A percentile compares a stretch with the other conserved stretches of the same genome.
Evolutionary conservation across 2,797 vertebrate species (phyloP).

Genomic region (Clamator glandarius): DNA sequence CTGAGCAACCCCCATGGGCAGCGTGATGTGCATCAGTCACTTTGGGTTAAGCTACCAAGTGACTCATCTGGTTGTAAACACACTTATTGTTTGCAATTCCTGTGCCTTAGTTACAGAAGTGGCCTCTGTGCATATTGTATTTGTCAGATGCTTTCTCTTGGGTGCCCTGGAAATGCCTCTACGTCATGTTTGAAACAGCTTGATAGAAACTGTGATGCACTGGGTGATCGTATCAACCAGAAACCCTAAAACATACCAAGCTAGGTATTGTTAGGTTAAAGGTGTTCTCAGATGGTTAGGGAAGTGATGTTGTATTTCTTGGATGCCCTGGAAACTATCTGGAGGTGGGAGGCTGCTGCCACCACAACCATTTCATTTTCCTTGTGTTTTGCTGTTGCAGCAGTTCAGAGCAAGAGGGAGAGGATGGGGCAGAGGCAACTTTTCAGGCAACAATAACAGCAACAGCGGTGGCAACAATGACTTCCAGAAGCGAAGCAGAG

Average conservation of each 20-base stretch:
- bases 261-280: not conserved
- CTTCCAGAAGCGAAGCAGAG: constrained; percentile 82
- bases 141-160: not conserved
- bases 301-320: not conserved
- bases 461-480: constrained; percentile 82
- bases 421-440: constrained; percentile 89
- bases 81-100: rapidly evolving
- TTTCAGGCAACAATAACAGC: constrained; percentile 83
- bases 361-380: not conserved
- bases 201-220: not conserved
- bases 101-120: not conserved
- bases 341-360: not conserved
- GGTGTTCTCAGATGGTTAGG: not conserved
- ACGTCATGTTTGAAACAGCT: rapidly evolving
- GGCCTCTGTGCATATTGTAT: rapidly evolving
- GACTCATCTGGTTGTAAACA: not conserved
- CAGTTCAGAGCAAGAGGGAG: constrained; percentile 90
- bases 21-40: rapidly evolving
- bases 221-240: not conserved
- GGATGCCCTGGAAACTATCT: not conserved
- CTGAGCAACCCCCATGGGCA: not conserved
- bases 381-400: not conserved
- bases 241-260: not conserved
- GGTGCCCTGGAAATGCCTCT: not conserved
- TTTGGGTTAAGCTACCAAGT: not conserved